phyloP scores from a whole-genome alignment of 2,113 vertebrate genomes.

The Hyperoodon ampullatus region DNA sequence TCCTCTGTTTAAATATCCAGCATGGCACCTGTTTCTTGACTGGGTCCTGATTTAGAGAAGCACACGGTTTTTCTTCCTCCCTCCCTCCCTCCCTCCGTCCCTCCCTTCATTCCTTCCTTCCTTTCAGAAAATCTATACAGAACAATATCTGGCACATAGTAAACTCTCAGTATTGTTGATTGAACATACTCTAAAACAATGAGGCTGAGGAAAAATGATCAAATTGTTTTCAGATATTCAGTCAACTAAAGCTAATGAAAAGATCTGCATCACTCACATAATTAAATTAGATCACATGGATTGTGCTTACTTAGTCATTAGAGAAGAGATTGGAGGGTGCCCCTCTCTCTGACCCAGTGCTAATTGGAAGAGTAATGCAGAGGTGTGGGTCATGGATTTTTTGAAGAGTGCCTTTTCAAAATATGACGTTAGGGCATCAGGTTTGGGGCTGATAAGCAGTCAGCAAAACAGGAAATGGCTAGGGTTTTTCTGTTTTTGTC shows the following conservation, averaged over 20 bases:
- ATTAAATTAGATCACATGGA: constrained; percentile 54
- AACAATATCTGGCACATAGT: not conserved
- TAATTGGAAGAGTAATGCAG: constrained; percentile 31
- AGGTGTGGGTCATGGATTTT: not conserved
- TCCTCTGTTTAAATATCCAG: not conserved
- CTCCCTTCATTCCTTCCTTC: not conserved
- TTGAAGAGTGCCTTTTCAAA: not conserved
- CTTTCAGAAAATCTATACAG: not conserved
- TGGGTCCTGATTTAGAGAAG: not conserved
- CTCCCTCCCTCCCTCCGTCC: not conserved
- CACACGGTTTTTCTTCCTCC: not conserved
- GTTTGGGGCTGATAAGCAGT: not conserved
- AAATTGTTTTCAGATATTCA: constrained; percentile 54
- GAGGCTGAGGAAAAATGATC: not conserved
- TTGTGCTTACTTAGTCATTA: constrained; percentile 56
- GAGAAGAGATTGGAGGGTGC: not conserved
- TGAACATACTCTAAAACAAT: constrained; percentile 39
- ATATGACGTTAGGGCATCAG: not conserved
- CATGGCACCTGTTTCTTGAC: not conserved
- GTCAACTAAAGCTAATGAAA: constrained; percentile 48
- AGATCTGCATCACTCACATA: constrained; percentile 42
- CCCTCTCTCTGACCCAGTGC: constrained; percentile 35
- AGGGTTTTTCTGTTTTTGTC: not conserved
- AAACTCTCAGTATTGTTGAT: constrained; percentile 45
- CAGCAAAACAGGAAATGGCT: not conserved